Evolutionary conservation across 2,797 vertebrate species (phyloP).

Genomic region (Schizopygopsis pylzovi): DNA sequence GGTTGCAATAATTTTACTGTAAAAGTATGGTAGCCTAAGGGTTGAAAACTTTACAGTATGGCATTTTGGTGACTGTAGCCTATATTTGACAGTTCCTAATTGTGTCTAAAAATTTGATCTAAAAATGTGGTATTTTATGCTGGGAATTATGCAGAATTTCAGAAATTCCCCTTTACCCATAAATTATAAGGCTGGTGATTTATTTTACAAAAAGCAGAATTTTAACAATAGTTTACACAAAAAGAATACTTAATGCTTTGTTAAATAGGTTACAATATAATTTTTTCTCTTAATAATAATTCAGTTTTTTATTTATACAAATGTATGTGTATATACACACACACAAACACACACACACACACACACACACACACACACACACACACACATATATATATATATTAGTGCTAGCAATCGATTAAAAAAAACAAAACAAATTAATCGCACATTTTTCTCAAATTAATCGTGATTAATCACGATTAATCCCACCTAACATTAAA

Average conservation of each 20-base stretch:
- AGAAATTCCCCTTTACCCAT: not conserved
- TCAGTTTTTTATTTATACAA: not conserved
- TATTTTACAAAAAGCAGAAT: not conserved
- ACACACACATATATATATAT: too few relatives aligned
- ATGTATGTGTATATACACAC: not conserved
- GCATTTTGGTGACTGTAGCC: not conserved
- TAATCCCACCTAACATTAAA: too few relatives aligned
- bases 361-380: too few relatives aligned
- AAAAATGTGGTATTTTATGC: not conserved
- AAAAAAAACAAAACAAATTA: too few relatives aligned
- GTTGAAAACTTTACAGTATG: not conserved
- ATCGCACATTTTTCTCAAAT: too few relatives aligned
- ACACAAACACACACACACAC: too few relatives aligned
- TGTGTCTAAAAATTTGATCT: not conserved
- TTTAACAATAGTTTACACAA: not conserved
- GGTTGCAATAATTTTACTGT: not conserved
- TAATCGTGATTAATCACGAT: too few relatives aligned
- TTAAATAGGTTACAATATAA: not conserved
- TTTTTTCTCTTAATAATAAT: not conserved
- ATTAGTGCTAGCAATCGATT: too few relatives aligned
- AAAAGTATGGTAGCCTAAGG: not conserved
- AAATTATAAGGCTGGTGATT: not conserved
- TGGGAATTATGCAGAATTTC: not conserved
- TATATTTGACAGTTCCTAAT: not conserved
- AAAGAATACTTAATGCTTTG: too few relatives aligned